Conservation (phyloP, 2,888 invertebrate genomes). For the Monoplex corrugatus region DNA sequence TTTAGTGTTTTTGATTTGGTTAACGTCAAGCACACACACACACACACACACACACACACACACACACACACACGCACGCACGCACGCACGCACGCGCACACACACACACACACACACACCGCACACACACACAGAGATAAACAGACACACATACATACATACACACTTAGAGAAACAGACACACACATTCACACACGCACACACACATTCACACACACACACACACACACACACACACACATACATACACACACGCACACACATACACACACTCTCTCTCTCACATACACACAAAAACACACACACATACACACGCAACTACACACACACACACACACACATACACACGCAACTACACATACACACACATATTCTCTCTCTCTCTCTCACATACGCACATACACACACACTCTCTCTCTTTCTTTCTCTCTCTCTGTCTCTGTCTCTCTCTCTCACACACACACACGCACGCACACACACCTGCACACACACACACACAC, state of each 20-base stretch:
- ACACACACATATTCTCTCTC: neutral
- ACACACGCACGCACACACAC: too few relatives aligned
- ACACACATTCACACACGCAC: neutral
- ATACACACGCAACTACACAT: too few relatives aligned
- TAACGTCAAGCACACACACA: too few relatives aligned
- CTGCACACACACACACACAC: too few relatives aligned
- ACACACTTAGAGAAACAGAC: neutral
- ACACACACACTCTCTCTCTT: neutral
- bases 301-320: too few relatives aligned
- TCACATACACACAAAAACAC: too few relatives aligned
- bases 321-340: too few relatives aligned
- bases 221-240: neutral
- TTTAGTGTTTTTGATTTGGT: too few relatives aligned
- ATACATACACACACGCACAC: neutral
- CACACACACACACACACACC: constrained; percentile 25
- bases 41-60: neutral
- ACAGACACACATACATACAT: constrained; percentile 2
- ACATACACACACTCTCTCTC: neutral
- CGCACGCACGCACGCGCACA: neutral
- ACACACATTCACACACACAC: neutral
- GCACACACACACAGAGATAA: neutral
- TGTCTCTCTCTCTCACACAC: too few relatives aligned
- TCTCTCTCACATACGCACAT: neutral
- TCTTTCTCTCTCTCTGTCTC: too few relatives aligned
- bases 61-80: neutral